Evolutionary conservation across 2,888 invertebrate species (phyloP), one percentile per base, ranked within the genome.

Genomic region (Laothoe populi): DNA sequence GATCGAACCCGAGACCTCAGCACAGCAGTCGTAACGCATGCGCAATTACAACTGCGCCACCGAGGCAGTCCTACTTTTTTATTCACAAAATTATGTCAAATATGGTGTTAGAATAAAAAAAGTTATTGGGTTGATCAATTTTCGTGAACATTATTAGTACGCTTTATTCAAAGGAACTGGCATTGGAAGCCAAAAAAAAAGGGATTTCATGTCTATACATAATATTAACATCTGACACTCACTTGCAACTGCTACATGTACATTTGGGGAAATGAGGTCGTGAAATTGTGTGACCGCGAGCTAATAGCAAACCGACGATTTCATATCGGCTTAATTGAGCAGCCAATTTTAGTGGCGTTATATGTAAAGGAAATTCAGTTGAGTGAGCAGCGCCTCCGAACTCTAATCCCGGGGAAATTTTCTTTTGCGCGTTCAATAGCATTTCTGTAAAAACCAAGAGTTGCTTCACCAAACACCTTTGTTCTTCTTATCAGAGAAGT

Each of bases 281-380:
- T 13, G 83, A 83, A 38, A 96, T 94, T n/a, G 81, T 86, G 76
- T 96, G 96, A 13, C 95, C 95, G 40, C 96, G 87, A 42, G 94
- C 92, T 13, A 95, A 90, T 61, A 96, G 90, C 78, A 95, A 83
- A 69, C 94, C 93, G 49, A 96, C 95, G 48, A 96, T 94, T 76
- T 96, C 95, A 74, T 94, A 96, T 76, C 95, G 95, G 7, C 96
- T 96, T 70, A 93, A 93, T 74, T 95, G 95, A 4, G 96, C 95
- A 10, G 96, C 96, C 13, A 96, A 86, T 57, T 95, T 94, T 31
- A 96, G 83, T 0, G 96, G 96, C 0, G 96, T 96, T 7, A 96
- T 92, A 77, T 96, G 94, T 13, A 95, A 94, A 0, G 95, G 94
- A 79, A 95, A 96, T 74, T 95, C 94, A 0, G 94, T 70, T 0